Percentiles rank a stretch among this genome's conserved stretches.
Conservation (phyloP, 2,113 vertebrate genomes). For the Paedocypris sp. region DNA sequence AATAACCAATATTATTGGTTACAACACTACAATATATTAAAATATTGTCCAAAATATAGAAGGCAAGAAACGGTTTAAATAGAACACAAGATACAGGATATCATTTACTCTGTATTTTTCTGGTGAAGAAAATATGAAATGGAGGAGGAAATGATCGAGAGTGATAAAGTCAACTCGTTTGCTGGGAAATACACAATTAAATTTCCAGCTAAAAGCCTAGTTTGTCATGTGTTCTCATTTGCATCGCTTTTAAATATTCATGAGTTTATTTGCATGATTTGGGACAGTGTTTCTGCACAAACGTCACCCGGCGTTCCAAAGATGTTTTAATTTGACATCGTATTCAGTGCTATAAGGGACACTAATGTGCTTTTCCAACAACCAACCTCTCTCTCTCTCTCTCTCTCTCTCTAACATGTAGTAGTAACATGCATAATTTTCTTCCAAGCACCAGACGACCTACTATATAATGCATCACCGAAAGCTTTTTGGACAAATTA, state of each 20-base stretch:
- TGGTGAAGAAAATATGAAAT: too few relatives aligned
- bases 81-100: too few relatives aligned
- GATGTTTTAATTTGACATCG: conserved; percentile 34
- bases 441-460: conserved; percentile 1
- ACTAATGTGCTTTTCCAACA: conserved; percentile 30
- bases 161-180: conserved; percentile 51
- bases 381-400: too few relatives aligned
- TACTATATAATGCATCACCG: not conserved
- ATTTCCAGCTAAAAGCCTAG: conserved; percentile 59
- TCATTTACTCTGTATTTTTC: too few relatives aligned
- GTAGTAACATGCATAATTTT: not conserved
- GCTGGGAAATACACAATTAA: conserved; percentile 54
- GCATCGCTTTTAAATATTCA: conserved; percentile 59
- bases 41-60: too few relatives aligned
- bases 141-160: conserved; percentile 19
- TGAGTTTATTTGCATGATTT: conserved; percentile 57
- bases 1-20: too few relatives aligned
- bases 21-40: too few relatives aligned
- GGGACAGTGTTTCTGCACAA: conserved; percentile 38
- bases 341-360: conserved; percentile 14
- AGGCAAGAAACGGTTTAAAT: too few relatives aligned
- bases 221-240: conserved; percentile 55
- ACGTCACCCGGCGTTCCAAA: conserved; percentile 35
- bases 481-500: conserved; percentile 9
- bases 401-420: not conserved